phyloP scores from a whole-genome alignment of 2,113 vertebrate genomes.

The Malurus alboscapulatus region DNA sequence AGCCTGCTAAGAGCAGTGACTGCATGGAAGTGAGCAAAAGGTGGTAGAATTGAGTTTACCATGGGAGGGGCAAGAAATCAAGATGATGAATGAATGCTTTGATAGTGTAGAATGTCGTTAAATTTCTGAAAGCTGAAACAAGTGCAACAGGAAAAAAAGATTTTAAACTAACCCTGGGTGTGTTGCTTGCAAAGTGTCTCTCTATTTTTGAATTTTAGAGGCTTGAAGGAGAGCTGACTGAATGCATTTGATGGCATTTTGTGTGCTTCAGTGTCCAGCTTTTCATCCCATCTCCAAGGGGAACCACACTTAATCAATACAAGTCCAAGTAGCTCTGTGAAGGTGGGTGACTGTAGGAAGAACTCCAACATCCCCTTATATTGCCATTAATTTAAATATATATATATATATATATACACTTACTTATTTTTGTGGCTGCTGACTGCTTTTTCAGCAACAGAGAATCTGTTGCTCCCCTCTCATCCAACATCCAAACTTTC shows the following conservation, averaged over 20 bases:
- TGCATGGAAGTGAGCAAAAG: background rate
- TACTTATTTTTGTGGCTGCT: background rate
- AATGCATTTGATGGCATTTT: background rate
- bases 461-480: background rate
- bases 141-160: background rate
- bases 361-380: background rate
- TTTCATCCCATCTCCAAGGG: background rate
- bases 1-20: background rate
- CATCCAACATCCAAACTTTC: background rate
- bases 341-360: background rate
- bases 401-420: no score
- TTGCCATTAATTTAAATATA: background rate
- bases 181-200: background rate
- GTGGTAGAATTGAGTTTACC: background rate
- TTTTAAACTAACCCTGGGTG: background rate
- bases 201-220: background rate
- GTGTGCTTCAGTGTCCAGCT: background rate
- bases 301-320: no score
- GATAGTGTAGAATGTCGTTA: background rate
- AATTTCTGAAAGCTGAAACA: constrained; percentile 27
- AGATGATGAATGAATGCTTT: constrained; percentile 29
- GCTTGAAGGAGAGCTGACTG: background rate
- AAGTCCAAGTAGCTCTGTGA: background rate
- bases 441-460: background rate
- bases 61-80: constrained; percentile 20